Evolutionary conservation across 2,888 invertebrate species (phyloP).

Genomic region (Meiosimyza platycephala): DNA sequence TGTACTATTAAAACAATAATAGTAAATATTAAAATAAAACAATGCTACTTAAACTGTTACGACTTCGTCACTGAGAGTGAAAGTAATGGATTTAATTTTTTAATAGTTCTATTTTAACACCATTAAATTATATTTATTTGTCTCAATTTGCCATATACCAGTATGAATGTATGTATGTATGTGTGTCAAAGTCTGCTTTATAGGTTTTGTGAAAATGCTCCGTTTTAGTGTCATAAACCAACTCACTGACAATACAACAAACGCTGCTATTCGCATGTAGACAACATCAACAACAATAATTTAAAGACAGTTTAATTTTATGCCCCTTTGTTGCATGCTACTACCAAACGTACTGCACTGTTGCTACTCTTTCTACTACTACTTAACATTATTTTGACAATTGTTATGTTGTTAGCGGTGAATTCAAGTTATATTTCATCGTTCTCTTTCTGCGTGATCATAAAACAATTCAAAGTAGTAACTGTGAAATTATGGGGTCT

Average conservation of each 20-base stretch:
- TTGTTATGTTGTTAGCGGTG: too few relatives aligned
- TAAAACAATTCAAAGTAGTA: too few relatives aligned
- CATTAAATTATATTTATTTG: conserved; percentile 28
- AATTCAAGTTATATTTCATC: too few relatives aligned
- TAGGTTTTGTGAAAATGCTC: neutral
- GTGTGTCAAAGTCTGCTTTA: neutral
- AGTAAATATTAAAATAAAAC: neutral
- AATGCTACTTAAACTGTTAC: conserved; percentile 27
- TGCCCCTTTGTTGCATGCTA: conserved; percentile 11
- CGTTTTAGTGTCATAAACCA: conserved; percentile 32
- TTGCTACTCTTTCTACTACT: too few relatives aligned
- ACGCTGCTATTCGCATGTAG: conserved; percentile 33
- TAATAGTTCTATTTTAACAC: conserved; percentile 38
- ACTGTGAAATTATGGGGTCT: too few relatives aligned
- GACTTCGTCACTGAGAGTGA: conserved; percentile 46
- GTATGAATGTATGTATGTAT: neutral
- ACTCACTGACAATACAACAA: conserved; percentile 17
- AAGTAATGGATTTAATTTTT: conserved; percentile 49
- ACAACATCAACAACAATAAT: conserved; percentile 28
- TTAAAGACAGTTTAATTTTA: conserved; percentile 30
- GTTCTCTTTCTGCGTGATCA: too few relatives aligned
- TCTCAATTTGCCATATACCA: conserved; percentile 2
- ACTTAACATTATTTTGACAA: too few relatives aligned
- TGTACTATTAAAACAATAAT: too few relatives aligned
- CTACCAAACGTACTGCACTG: too few relatives aligned